Percentiles rank a stretch among this genome's conserved stretches.
These are phyloP conservation scores for Vulpes ferrilata DNA, from an alignment of 2,113 vertebrate species.

Conservation along the genomic window DNA sequence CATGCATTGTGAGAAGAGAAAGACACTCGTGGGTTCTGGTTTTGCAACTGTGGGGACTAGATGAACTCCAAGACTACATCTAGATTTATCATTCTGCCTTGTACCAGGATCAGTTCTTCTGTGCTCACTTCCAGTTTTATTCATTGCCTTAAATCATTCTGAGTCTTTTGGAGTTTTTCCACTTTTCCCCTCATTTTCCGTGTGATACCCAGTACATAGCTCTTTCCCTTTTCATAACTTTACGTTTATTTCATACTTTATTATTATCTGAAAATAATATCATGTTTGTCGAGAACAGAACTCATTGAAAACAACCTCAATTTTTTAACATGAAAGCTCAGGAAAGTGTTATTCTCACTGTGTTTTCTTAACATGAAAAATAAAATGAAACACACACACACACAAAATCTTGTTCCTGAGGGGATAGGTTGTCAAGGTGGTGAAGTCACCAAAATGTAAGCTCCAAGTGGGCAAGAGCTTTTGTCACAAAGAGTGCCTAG, in stretches of 20 bases:
- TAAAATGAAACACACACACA: background rate
- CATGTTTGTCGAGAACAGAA: background rate
- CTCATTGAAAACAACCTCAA: background rate
- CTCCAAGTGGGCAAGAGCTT: background rate
- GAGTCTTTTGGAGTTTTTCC: slow-evolving; percentile 15
- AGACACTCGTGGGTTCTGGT: background rate
- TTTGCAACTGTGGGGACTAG: background rate
- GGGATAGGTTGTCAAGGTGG: background rate
- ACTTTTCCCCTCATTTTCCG: background rate
- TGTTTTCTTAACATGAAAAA: slow-evolving; percentile 32
- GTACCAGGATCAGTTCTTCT: background rate
- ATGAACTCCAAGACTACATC: background rate
- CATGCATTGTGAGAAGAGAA: background rate
- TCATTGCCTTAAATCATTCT: background rate
- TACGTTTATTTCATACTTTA: background rate
- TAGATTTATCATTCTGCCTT: background rate
- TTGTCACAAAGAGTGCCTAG: background rate
- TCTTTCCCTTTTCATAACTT: background rate
- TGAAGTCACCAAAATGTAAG: background rate
- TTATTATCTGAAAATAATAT: background rate
- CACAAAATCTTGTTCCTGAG: background rate
- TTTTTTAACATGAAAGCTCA: slow-evolving; percentile 19
- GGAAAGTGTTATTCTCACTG: background rate
- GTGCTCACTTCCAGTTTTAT: background rate
- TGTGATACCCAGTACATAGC: background rate